Percentiles rank a stretch among this genome's conserved stretches.
These are phyloP conservation scores for Alethe diademata DNA, from an alignment of 2,113 vertebrate genomes.

Conservation along the genomic window DNA sequence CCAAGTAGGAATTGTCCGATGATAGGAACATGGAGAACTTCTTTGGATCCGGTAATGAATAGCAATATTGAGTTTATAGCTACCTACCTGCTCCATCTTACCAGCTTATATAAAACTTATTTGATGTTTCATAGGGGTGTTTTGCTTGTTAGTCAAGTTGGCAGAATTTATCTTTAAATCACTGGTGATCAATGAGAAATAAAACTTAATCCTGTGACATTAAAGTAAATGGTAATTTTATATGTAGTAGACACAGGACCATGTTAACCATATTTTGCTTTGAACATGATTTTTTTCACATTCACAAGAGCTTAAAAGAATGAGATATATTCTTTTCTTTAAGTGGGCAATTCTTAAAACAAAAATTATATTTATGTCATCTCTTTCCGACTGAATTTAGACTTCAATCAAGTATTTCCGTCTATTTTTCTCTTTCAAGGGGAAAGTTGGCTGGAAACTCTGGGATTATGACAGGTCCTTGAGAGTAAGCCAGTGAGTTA, in stretches of 20 bases:
- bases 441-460: not conserved
- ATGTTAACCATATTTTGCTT: not conserved
- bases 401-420: not conserved
- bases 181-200: not conserved
- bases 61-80: not conserved
- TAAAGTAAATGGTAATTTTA: not conserved
- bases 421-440: slow-evolving; percentile 8
- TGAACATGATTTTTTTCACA: not conserved
- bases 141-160: not conserved
- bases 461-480: not conserved
- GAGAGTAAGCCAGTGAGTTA: slow-evolving; percentile 9
- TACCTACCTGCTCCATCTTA: not conserved
- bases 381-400: not conserved
- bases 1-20: not conserved
- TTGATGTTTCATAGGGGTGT: not conserved
- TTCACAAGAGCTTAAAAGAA: not conserved
- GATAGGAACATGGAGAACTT: not conserved
- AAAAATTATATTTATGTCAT: not conserved
- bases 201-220: not conserved
- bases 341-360: not conserved
- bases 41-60: not conserved
- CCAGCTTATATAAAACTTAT: not conserved
- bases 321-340: not conserved
- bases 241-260: not conserved
- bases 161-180: not conserved